Evolutionary conservation across 2,888 invertebrate species (phyloP).

Genomic region (Meteorus cinctellus): DNA sequence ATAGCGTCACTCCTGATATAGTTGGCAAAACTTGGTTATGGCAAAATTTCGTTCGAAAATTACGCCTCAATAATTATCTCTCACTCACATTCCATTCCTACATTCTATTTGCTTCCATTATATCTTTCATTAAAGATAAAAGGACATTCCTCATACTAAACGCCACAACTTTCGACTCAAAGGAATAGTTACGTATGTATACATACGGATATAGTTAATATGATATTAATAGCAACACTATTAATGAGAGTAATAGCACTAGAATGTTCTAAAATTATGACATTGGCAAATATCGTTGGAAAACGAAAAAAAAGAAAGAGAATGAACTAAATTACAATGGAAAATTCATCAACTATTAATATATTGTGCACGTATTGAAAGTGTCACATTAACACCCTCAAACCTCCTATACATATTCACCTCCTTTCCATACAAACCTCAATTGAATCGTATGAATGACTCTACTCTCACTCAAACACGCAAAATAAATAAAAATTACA

Average conservation of each 20-base stretch:
- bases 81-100: not conserved
- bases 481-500: no score
- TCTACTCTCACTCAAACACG: no score
- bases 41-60: conserved; percentile 22
- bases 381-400: no score
- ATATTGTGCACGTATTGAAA: no score
- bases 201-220: no score
- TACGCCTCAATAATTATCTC: conserved; percentile 35
- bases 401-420: no score
- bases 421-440: no score
- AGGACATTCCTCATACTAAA: not conserved
- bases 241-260: not conserved
- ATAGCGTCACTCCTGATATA: not conserved
- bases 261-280: not conserved
- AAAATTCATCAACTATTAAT: no score
- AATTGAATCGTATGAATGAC: no score
- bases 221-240: not conserved
- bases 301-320: not conserved
- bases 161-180: conserved; percentile 37
- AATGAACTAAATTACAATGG: not conserved
- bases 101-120: not conserved
- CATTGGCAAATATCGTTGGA: no score
- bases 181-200: not conserved
- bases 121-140: not conserved
- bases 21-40: conserved; percentile 36